Evolutionary conservation across 2,113 vertebrate species (phyloP), one percentile per base, ranked within the genome.

Genomic region (Tapirus terrestris): DNA sequence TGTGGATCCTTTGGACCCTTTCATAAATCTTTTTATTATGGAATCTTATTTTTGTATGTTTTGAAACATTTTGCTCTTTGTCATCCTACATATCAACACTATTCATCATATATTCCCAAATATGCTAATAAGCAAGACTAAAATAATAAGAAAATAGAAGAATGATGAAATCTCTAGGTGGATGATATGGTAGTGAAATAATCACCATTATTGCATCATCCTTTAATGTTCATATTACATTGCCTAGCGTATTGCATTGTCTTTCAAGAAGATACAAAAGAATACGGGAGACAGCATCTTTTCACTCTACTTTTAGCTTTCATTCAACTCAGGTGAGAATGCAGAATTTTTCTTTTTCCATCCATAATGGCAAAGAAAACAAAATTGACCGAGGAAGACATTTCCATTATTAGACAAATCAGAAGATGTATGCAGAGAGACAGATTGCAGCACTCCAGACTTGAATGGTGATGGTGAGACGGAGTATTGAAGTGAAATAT

Each of bases 301-400:
- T 83, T 68, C 36, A 73, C 48, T 90, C 45, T 83, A 14, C 29
- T 89, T 48, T 94, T 94, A 82, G 72, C 82, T 80, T 89, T 96
- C 63, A 68, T 72, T 94, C 87, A 95, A 88, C 18, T 8, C 70
- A 67, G 56, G 48, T 68, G 82, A 79, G 18, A 75, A 89, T 58
- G 60, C 20, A 89, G 45, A 67, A 33, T 39, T 94, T 93, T 80
- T 81, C 39, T 89, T 92, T 97, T 85, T 48, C 58, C 21, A 72
- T 82, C 27, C 5, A 2, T 97, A 58, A 21, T 65, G 60, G n/a
- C 29, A 93, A 91, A 70, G 53, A 83, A 65, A 86, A 67, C 45
- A 92, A 67, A 39, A 83, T 23, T 79, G 91, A 36, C 17, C 11
- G 61, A 80, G 58, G 36, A 88, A 76, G 60, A 56, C n/a, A 3